Conservation (phyloP, 1,140 invertebrate genomes). For the Tribolium madens region DNA sequence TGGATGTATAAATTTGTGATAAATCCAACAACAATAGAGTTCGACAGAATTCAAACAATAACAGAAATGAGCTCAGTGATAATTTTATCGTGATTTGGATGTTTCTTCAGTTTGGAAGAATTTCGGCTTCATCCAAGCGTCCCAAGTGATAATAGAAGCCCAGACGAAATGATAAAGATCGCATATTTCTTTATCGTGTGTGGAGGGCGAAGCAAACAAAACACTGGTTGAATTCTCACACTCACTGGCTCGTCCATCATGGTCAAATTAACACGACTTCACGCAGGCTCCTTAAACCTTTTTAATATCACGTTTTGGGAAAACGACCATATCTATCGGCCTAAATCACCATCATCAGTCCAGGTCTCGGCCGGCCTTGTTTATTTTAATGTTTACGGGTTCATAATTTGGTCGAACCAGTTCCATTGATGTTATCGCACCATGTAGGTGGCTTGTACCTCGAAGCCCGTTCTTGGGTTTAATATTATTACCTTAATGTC, state of each 20-base stretch:
- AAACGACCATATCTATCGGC: constrained; percentile 42
- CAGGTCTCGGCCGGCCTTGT: constrained; percentile 40
- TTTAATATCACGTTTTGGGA: constrained; percentile 46
- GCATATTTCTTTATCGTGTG: constrained; percentile 39
- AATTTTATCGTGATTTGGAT: neutral
- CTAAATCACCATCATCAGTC: constrained; percentile 38
- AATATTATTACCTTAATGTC: constrained; percentile 41
- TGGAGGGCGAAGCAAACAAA: constrained; percentile 32
- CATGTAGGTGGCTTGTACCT: constrained; percentile 58
- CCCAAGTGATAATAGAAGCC: constrained; percentile 37
- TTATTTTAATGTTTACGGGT: constrained; percentile 54
- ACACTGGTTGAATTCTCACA: constrained; percentile 35
- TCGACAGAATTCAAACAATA: constrained; percentile 14
- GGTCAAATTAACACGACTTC: constrained; percentile 43
- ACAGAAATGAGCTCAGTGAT: constrained; percentile 12
- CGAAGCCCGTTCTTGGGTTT: constrained; percentile 49
- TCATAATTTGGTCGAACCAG: constrained; percentile 54
- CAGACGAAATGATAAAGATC: constrained; percentile 37
- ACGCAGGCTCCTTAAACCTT: constrained; percentile 39
- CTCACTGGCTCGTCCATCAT: constrained; percentile 41
- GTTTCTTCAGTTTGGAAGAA: neutral
- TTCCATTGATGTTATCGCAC: constrained; percentile 51
- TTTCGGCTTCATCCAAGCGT: neutral
- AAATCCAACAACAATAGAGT: constrained; percentile 6
- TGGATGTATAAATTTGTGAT: neutral